A percentile compares a stretch with the other conserved stretches of the same genome.
Evolutionary conservation across 2,888 invertebrate species (phyloP).

Genomic region (Orchestes rusci): DNA sequence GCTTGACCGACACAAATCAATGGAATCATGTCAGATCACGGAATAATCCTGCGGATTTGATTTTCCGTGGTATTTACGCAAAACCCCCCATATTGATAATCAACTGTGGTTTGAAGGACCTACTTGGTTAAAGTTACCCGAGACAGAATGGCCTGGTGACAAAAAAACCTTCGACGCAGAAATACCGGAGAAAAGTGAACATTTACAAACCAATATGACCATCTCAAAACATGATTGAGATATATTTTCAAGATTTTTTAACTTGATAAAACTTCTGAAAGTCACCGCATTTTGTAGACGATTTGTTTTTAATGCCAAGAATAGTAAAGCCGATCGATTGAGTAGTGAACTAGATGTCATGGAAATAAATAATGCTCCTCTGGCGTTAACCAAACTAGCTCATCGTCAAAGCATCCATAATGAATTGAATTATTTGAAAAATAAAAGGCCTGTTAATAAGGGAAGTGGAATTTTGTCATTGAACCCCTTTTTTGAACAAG

Average conservation of each 20-base stretch:
- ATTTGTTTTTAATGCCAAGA: neutral
- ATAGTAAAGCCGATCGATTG: no score
- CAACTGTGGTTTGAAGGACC: neutral
- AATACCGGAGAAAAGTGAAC: no score
- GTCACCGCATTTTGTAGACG: neutral
- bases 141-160: no score
- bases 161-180: no score
- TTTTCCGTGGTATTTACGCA: neutral
- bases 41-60: neutral
- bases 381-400: no score
- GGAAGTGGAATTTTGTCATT: neutral
- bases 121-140: neutral
- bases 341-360: no score
- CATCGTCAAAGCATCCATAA: neutral
- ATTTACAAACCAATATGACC: no score
- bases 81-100: neutral
- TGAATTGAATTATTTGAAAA: neutral
- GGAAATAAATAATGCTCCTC: no score
- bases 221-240: no score
- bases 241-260: no score
- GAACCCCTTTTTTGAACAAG: neutral
- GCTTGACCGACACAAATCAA: neutral
- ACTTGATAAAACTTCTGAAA: neutral
- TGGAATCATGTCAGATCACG: neutral
- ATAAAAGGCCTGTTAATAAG: neutral